phyloP scores from a whole-genome alignment of 2,797 vertebrate genomes.

The Notolepis coatsorum region DNA sequence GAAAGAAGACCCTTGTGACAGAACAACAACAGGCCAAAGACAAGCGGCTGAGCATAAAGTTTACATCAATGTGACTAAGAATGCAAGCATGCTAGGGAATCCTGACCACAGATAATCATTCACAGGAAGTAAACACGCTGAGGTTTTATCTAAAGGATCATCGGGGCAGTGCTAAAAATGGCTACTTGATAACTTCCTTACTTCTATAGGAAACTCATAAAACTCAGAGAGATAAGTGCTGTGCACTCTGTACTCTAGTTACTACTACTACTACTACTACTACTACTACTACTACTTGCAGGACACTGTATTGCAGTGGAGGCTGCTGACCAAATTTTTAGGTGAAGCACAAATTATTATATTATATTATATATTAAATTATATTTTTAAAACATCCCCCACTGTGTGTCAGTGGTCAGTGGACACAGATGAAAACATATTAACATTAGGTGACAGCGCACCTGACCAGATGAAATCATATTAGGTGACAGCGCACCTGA shows the following conservation, averaged over 20 bases:
- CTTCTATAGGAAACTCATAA: conserved; percentile 28
- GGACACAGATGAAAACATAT: too few relatives aligned
- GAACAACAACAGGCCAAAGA: not conserved
- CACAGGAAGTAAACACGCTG: conserved; percentile 20
- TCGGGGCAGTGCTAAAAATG: not conserved
- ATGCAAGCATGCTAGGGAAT: not conserved
- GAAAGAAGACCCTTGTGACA: not conserved
- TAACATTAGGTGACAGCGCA: too few relatives aligned
- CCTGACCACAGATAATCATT: conserved; percentile 23
- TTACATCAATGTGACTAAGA: not conserved
- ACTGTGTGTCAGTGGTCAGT: too few relatives aligned
- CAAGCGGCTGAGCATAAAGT: not conserved
- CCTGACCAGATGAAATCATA: too few relatives aligned
- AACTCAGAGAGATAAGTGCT: not conserved
- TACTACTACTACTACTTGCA: not conserved
- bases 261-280: not conserved
- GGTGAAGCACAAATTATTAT: too few relatives aligned
- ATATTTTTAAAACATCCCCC: too few relatives aligned
- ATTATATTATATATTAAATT: too few relatives aligned
- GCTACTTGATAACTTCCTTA: conserved; percentile 13
- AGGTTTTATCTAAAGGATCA: not conserved
- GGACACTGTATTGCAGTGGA: too few relatives aligned
- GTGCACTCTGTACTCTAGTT: conserved; percentile 18
- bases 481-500: too few relatives aligned
- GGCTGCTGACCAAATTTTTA: too few relatives aligned